Conservation (phyloP, 2,888 invertebrate species). For the Drosophila kuntzei region DNA sequence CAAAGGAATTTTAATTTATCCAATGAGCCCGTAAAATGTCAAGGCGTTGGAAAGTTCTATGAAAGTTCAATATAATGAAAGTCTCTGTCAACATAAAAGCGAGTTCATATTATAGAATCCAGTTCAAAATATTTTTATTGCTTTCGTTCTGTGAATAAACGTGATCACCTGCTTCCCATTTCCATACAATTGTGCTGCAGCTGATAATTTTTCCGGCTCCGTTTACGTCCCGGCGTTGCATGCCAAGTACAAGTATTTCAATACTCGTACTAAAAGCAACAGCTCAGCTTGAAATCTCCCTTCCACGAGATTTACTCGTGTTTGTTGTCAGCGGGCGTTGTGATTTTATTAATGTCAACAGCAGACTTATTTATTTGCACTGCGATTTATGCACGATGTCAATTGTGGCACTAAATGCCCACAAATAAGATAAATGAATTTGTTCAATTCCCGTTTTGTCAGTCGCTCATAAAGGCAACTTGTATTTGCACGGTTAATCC, state of each 20-base stretch:
- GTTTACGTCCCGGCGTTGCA: conserved; percentile 19
- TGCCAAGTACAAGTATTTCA: conserved; percentile 7
- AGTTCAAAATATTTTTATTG: background rate
- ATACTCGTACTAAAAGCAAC: background rate
- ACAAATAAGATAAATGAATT: conserved; percentile 63
- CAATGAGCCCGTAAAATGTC: conserved; percentile 55
- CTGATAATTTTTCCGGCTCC: conserved; percentile 38
- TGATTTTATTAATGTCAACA: conserved; percentile 33
- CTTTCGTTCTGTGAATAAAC: conserved; percentile 5
- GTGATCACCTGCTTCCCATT: conserved; percentile 33
- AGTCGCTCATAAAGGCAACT: conserved; percentile 11
- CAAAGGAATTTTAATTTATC: conserved; percentile 74
- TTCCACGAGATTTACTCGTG: conserved; percentile 32
- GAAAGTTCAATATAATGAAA: conserved; percentile 35
- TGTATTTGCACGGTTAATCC: conserved; percentile 18
- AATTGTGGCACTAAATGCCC: conserved; percentile 45
- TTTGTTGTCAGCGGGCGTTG: conserved; percentile 34
- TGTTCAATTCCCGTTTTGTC: conserved; percentile 40
- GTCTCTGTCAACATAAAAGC: background rate
- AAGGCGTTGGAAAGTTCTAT: conserved; percentile 46
- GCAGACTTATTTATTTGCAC: conserved; percentile 14
- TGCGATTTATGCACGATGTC: conserved; percentile 46
- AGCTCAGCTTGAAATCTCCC: conserved; percentile 8
- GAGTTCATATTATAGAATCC: background rate
- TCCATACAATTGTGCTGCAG: conserved; percentile 10